phyloP scores from a whole-genome alignment of 37 sponge, comb jelly and placozoan genomes.

The Dysidea cf. avara region DNA sequence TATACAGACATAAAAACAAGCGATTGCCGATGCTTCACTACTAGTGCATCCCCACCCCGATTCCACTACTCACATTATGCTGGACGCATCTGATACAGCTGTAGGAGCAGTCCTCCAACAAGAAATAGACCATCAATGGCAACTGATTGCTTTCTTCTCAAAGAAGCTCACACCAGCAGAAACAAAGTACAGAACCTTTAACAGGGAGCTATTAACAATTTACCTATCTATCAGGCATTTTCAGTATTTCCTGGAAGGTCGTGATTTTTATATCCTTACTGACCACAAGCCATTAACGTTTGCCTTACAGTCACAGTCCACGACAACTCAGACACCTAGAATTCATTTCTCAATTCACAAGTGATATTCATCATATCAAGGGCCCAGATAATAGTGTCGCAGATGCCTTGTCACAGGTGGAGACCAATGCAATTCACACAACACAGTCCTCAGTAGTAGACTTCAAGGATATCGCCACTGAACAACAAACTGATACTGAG shows the following conservation, averaged over 20 bases:
- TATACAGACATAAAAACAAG: too few species aligned
- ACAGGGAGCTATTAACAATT: slow-evolving; percentile 34
- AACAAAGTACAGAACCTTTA: slow-evolving; percentile 38
- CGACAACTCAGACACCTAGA: slow-evolving; percentile 19
- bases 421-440: too few species aligned
- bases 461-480: slow-evolving; percentile 11
- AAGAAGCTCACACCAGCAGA: slow-evolving; percentile 34
- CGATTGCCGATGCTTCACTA: too few species aligned
- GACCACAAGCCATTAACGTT: too few species aligned
- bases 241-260: slow-evolving; percentile 42
- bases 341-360: slow-evolving; percentile 12
- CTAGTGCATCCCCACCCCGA: too few species aligned
- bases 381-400: too few species aligned
- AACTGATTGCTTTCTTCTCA: slow-evolving; percentile 29
- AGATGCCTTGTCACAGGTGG: slow-evolving; percentile 33
- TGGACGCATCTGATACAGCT: slow-evolving; percentile 14
- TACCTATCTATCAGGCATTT: slow-evolving; percentile 34
- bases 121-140: background rate
- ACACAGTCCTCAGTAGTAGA: slow-evolving; percentile 9
- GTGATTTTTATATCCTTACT: slow-evolving; percentile 20
- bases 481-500: slow-evolving; percentile 6
- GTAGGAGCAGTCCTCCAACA: slow-evolving; percentile 28
- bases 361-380: too few species aligned
- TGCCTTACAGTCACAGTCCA: slow-evolving; percentile 12
- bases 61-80: too few species aligned